Conservation (phyloP, 1,140 invertebrate genomes). For the Lasioglossum albipes region DNA sequence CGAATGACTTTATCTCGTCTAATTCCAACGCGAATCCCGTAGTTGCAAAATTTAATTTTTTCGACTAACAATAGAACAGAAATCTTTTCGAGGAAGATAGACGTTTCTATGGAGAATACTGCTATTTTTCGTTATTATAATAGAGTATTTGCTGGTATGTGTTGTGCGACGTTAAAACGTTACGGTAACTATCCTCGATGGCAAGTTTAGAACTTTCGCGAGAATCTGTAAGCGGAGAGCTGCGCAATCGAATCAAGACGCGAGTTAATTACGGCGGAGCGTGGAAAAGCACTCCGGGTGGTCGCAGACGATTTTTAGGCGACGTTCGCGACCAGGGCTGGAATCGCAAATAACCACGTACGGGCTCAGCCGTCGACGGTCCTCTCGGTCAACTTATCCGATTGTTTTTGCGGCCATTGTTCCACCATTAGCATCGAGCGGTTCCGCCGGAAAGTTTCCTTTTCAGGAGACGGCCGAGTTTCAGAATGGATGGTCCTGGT, state of each 20-base stretch:
- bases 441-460: slow-evolving; percentile 57
- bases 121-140: too few species aligned
- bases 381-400: slow-evolving; percentile 50
- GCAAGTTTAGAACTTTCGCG: too few species aligned
- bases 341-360: slow-evolving; percentile 10
- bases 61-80: too few species aligned
- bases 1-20: too few species aligned
- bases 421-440: slow-evolving; percentile 60
- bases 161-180: too few species aligned
- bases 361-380: not conserved
- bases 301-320: not conserved
- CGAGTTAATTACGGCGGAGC: not conserved
- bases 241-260: not conserved
- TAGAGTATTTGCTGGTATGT: too few species aligned
- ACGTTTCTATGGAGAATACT: too few species aligned
- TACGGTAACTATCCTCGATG: too few species aligned
- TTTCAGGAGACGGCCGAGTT: slow-evolving; percentile 54
- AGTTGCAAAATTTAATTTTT: too few species aligned
- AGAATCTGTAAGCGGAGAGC: too few species aligned
- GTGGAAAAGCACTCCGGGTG: not conserved
- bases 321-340: not conserved
- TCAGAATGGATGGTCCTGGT: slow-evolving; percentile 43
- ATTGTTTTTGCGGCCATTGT: slow-evolving; percentile 59
- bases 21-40: too few species aligned
- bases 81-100: too few species aligned